Percentiles rank a stretch among this genome's conserved stretches.
Conservation (phyloP, 2,888 invertebrate genomes). For the Notodonta dromedarius region DNA sequence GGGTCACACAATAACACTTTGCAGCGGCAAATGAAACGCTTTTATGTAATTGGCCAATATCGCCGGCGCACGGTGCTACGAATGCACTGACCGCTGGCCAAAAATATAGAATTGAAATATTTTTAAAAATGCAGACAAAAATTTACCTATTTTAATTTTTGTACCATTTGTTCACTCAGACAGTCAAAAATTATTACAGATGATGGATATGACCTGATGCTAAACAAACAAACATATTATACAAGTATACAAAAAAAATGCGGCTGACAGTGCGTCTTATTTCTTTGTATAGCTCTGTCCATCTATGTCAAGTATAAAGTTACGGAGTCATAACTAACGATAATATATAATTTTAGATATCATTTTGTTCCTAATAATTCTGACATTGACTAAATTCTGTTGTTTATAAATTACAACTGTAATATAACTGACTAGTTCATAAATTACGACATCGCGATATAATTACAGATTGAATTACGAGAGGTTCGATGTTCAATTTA, state of each 20-base stretch:
- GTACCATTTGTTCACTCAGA: too few relatives aligned
- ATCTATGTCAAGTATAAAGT: too few relatives aligned
- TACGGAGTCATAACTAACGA: too few relatives aligned
- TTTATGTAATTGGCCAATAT: conserved; percentile 67
- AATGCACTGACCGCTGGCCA: conserved; percentile 4
- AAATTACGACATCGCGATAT: too few relatives aligned
- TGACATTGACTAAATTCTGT: background rate
- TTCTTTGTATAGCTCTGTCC: too few relatives aligned
- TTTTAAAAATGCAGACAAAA: background rate
- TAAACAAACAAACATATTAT: too few relatives aligned
- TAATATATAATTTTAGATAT: too few relatives aligned
- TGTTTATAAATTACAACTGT: background rate
- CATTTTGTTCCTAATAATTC: background rate
- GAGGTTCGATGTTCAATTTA: too few relatives aligned
- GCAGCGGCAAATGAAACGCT: conserved; percentile 68
- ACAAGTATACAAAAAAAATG: too few relatives aligned
- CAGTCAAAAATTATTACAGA: background rate
- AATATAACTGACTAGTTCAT: too few relatives aligned
- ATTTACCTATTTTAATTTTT: background rate
- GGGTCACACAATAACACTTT: conserved; percentile 74
- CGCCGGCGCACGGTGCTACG: conserved; percentile 50
- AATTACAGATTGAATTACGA: too few relatives aligned
- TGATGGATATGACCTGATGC: background rate
- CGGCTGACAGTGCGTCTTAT: too few relatives aligned
- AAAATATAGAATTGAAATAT: conserved; percentile 4